Evolutionary conservation across 1,140 invertebrate genomes (phyloP), one percentile per base, ranked within the genome.

Genomic region (Drosophila sucinea): DNA sequence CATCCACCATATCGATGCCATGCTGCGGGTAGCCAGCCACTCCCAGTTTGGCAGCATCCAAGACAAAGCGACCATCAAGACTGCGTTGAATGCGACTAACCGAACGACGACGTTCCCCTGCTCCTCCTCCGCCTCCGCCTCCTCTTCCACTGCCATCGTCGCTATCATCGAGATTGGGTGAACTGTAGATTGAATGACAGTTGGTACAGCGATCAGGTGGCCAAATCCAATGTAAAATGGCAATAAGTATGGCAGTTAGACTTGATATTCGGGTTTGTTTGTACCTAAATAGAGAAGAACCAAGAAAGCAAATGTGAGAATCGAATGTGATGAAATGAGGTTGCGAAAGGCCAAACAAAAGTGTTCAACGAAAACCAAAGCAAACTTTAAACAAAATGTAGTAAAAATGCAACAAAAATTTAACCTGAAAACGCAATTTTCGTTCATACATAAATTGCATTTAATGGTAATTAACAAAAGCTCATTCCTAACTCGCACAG

Each of bases 221-320:
- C 95, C 95, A 95, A 79, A 95, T 94, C 94, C 94, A 95, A 90
- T 95, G 91, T 38, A 92, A 67, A 67, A 92, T 95, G 61, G 93
- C 93, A 70, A 95, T 93, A 87, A 95, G 94, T 76, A 95, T 94
- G 92, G 94, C 96, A 67, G 83, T 92, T 95, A 97, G 93, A 97
- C 96, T 96, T 96, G 96, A 96, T 97, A 97, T 95, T 97, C 96
- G 94, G 96, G 96, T 95, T 96, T 96, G 95, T 95, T 96, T 96
- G 96, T 95, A 95, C 96, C 96, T 97, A 93, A 60, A 7, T 0
- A 86, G 80, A 70, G 91, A 62, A 92, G 71, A 51, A 27, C 61
- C 41, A 64, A 35, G 25, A 3, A 25, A 11, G 3, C 38, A 30
- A 40, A 55, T 7, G 10, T 38, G 32, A 8, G 10, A 35, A 51